These are phyloP conservation scores for Ecliptopera silaceata DNA, from an alignment of 2,888 invertebrate species.

Conservation along the genomic window DNA sequence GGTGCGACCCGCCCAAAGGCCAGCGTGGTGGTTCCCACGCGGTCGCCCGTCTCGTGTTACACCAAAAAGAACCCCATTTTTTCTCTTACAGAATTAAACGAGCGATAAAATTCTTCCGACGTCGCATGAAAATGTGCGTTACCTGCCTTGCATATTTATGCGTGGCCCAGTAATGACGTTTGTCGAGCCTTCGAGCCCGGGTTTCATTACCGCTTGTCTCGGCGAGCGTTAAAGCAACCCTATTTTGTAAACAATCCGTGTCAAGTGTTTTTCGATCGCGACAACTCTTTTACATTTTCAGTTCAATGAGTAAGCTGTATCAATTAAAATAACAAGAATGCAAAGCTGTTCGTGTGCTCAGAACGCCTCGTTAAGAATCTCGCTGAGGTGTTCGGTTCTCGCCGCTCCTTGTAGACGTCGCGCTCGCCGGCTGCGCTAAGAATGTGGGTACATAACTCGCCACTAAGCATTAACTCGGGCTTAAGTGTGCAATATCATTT, in stretches of 20 bases:
- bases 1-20: conserved; percentile 60
- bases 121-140: conserved; percentile 83
- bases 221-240: conserved; percentile 56
- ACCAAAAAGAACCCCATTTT: conserved; percentile 74
- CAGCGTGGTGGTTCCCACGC: conserved; percentile 76
- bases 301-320: conserved; percentile 56
- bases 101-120: conserved; percentile 82
- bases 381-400: conserved; percentile 48
- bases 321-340: conserved; percentile 61
- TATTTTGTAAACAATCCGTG: conserved; percentile 72
- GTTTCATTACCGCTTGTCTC: conserved; percentile 73
- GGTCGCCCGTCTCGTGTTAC: conserved; percentile 73
- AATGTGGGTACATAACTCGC: conserved; percentile 74
- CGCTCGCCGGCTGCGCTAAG: conserved; percentile 62
- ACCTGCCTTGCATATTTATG: conserved; percentile 83
- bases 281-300: conserved; percentile 65
- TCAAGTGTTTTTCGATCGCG: conserved; percentile 70
- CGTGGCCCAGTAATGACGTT: conserved; percentile 80
- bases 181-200: conserved; percentile 68
- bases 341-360: conserved; percentile 51
- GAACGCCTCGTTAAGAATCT: conserved; percentile 54
- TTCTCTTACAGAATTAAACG: conserved; percentile 81
- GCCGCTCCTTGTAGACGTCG: conserved; percentile 41
- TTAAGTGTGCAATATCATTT: conserved; percentile 79
- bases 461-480: conserved; percentile 70